A percentile compares a stretch with the other conserved stretches of the same genome.
Conservation (phyloP, 2,888 invertebrate species). For the Antitype chi region DNA sequence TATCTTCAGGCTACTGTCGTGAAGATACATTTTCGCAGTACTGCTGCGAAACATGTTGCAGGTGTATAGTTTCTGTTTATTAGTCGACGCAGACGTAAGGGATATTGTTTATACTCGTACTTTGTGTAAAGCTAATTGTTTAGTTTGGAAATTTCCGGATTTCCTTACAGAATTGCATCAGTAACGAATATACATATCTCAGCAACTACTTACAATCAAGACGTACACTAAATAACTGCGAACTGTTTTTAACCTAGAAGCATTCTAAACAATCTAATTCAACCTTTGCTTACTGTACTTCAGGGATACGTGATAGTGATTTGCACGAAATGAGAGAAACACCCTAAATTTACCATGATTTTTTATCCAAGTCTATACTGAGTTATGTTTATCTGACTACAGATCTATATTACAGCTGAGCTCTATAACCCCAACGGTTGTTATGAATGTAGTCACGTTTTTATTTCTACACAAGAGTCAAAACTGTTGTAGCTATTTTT, state of each 20-base stretch:
- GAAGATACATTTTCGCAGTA: too few species aligned
- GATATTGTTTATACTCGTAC: neutral
- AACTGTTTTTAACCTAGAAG: neutral
- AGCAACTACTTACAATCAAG: neutral
- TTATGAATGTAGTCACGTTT: conserved; percentile 13
- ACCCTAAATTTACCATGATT: neutral
- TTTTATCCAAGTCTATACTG: conserved; percentile 10
- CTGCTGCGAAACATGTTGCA: neutral
- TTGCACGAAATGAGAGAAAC: too few species aligned
- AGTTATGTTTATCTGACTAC: conserved; percentile 42
- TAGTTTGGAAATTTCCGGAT: neutral
- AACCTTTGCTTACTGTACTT: neutral
- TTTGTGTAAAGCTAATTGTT: neutral
- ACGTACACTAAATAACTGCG: neutral
- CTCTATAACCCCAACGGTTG: conserved; percentile 25
- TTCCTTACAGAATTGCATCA: neutral
- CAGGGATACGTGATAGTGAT: too few species aligned
- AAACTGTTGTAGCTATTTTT: neutral
- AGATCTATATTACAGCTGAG: conserved; percentile 26
- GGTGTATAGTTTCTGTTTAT: neutral
- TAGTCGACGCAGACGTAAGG: neutral
- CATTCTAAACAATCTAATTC: neutral
- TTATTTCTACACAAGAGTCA: neutral
- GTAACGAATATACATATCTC: neutral
- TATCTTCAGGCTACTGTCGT: too few species aligned